Conservation (phyloP, 2,888 invertebrate genomes). For the Drosophila prolongata region DNA sequence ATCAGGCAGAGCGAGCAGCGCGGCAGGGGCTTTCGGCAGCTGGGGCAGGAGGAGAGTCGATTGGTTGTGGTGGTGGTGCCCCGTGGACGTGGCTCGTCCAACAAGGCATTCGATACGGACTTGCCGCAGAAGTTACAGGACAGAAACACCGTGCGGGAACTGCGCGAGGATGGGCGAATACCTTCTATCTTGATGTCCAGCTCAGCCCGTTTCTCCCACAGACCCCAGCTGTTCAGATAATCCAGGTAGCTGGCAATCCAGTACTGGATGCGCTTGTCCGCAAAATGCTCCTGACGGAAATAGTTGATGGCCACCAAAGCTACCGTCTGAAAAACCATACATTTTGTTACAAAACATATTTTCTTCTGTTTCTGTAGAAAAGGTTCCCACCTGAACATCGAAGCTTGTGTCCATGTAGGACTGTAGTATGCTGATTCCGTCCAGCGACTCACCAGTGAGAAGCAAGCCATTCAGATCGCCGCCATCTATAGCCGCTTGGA, state of each 20-base stretch:
- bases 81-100: conserved; percentile 87
- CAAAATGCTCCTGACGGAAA: conserved; percentile 89
- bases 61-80: conserved; percentile 83
- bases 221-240: conserved; percentile 94
- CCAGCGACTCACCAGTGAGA: conserved; percentile 91
- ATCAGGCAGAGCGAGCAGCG: conserved; percentile 96
- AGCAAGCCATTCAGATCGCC: conserved; percentile 94
- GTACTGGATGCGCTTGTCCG: conserved; percentile 87
- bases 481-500: conserved; percentile 88
- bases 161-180: conserved; percentile 85
- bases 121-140: conserved; percentile 98
- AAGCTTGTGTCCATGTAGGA: conserved; percentile 38
- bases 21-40: conserved; percentile 97
- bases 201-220: conserved; percentile 95
- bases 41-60: conserved; percentile 94
- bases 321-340: conserved; percentile 88
- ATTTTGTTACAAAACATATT: neutral
- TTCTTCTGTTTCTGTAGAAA: neutral
- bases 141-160: conserved; percentile 90
- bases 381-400: conserved; percentile 29
- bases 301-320: conserved; percentile 92
- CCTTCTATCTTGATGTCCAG: conserved; percentile 93
- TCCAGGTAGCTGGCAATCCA: conserved; percentile 93
- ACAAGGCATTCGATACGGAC: conserved; percentile 92
- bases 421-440: conserved; percentile 92